Evolutionary conservation across 2,113 vertebrate genomes (phyloP).

Genomic region (Maccullochella peelii): DNA sequence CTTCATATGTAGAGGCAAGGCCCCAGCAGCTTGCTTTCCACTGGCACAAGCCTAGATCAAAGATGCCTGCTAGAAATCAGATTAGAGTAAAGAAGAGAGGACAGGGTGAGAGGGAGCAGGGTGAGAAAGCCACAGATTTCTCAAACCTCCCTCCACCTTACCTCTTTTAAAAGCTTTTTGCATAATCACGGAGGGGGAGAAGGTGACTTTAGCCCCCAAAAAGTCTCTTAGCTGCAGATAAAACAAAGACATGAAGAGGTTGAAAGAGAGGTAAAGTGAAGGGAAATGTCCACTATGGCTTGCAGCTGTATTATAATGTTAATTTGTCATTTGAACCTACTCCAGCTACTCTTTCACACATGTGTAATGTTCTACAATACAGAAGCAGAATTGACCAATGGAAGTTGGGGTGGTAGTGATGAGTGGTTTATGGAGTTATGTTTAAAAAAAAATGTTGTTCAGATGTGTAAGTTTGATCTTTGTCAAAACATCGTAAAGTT

Average conservation of each 20-base stretch:
- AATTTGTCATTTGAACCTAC: conserved; percentile 22
- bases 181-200: conserved; percentile 60
- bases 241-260: conserved; percentile 63
- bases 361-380: conserved; percentile 12
- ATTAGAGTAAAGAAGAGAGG: conserved; percentile 88
- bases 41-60: conserved; percentile 90
- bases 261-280: conserved; percentile 49
- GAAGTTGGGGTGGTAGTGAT: neutral
- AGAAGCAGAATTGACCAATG: neutral
- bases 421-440: too few species aligned
- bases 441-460: neutral
- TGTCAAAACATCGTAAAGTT: neutral
- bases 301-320: conserved; percentile 20
- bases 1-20: conserved; percentile 93
- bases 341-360: neutral
- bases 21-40: conserved; percentile 85
- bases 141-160: conserved; percentile 78
- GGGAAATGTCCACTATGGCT: conserved; percentile 29
- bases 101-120: conserved; percentile 82
- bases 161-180: conserved; percentile 72
- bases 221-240: conserved; percentile 58
- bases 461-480: neutral
- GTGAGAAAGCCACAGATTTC: conserved; percentile 85
- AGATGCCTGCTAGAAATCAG: conserved; percentile 94
- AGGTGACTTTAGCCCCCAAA: conserved; percentile 58